Conservation (phyloP, 2,888 invertebrate genomes). For the Rapana venosa region DNA sequence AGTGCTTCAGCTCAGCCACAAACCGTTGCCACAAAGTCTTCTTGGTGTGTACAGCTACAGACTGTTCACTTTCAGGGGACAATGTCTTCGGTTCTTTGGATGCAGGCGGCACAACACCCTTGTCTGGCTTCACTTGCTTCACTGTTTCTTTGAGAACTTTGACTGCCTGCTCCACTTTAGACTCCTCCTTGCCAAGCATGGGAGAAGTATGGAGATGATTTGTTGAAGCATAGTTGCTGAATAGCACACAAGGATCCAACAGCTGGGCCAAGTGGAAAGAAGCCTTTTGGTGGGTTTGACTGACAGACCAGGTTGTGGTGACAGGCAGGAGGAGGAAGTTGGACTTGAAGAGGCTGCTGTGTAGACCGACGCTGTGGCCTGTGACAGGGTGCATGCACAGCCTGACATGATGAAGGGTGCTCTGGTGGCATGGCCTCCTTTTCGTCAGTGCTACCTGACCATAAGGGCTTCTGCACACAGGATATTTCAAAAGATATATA, state of each 20-base stretch:
- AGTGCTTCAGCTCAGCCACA: conserved; percentile 91
- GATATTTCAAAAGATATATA: not conserved
- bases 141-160: conserved; percentile 86
- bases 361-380: not conserved
- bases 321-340: conserved; percentile 52
- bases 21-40: conserved; percentile 84
- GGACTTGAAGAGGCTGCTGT: conserved; percentile 51
- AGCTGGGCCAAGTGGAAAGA: not conserved
- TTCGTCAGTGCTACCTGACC: not conserved
- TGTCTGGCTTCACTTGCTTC: conserved; percentile 44
- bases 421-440: not conserved
- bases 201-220: conserved; percentile 57
- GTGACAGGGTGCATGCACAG: not conserved
- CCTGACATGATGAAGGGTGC: not conserved
- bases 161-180: conserved; percentile 94
- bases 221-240: conserved; percentile 15
- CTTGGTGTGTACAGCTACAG: conserved; percentile 79
- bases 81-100: conserved; percentile 54
- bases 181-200: conserved; percentile 78
- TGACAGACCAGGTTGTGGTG: not conserved
- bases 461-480: not conserved
- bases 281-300: not conserved
- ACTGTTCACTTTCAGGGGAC: not conserved
- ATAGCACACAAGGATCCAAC: not conserved
- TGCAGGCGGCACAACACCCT: conserved; percentile 54